Percentiles rank a stretch among this genome's conserved stretches.
phyloP scores from a whole-genome alignment of 1,140 invertebrate genomes.

The Caenorhabditis tropicalis region DNA sequence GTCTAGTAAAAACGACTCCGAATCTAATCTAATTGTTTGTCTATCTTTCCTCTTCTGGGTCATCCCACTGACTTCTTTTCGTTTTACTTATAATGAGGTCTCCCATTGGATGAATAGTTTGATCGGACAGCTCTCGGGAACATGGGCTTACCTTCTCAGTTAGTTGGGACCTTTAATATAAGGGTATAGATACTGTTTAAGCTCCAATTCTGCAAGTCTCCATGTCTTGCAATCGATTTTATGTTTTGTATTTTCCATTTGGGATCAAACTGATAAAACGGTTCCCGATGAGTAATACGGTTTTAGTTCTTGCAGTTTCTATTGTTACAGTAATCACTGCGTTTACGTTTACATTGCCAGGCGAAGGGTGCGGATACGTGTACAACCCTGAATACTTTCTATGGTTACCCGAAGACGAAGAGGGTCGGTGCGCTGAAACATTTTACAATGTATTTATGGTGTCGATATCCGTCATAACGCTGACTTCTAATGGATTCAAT shows the following conservation, averaged over 20 bases:
- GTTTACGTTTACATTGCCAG: neutral
- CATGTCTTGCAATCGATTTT: constrained; percentile 1
- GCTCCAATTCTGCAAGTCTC: neutral
- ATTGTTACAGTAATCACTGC: neutral
- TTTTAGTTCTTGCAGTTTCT: neutral
- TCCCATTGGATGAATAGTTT: neutral
- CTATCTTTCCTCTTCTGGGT: neutral
- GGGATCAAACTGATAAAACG: neutral
- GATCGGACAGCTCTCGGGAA: neutral
- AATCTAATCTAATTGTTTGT: neutral
- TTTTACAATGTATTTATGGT: neutral
- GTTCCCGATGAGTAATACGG: neutral
- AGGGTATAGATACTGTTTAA: neutral
- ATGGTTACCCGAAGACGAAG: neutral
- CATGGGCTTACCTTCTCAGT: neutral
- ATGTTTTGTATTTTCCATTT: constrained; percentile 24
- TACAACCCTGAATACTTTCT: neutral
- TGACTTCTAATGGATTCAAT: neutral
- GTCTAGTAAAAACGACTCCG: neutral
- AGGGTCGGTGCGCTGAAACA: neutral
- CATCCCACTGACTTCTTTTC: neutral
- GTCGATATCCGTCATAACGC: neutral
- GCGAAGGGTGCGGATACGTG: constrained; percentile 3
- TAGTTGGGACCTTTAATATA: neutral
- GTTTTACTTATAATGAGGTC: neutral